Base-by-base conservation (phyloP, 2,888 invertebrate genomes). In the Protonemura montana region DNA sequence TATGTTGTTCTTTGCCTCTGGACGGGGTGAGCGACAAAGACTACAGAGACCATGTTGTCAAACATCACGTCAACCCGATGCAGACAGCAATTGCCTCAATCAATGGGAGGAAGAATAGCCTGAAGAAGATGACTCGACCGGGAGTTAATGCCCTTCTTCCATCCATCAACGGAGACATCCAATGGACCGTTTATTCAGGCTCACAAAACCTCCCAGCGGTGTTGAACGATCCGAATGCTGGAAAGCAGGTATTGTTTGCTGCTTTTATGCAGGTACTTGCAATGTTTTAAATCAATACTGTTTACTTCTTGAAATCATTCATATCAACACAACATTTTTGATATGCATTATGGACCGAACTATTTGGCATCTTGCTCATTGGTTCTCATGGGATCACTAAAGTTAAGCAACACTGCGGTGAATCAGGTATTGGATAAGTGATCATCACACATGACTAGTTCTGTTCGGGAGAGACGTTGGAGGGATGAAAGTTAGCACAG, bases 181-280 rank as follows among this genome's bases (percentile, higher is more conserved):
- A 89, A n/a, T 98, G 97, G 97, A 95, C 95, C n/a, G 93, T 97
- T 87, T 98, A 96, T 91, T 96, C 97, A 85, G 97, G 98, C 85
- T 95, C 97, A 85, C 98, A 98, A 92, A 99, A 98, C 92, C 93
- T 99, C 88, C 97, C 99, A 76, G 98, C 98, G 87, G 98, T 98
- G 88, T 93, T 99, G 88, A 99, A 98, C 92, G 98, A 99, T 92
- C 99, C 99, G 0, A 95, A 96, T 88, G 95, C 96, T 90, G 96
- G 98, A 88, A 99, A 98, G 91, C 96, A 97, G 91, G 94, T 94
- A 88, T 59, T 59, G 59, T 59, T 10, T 10, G 3, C 2, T 7
- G 13, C 2, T 59, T 59, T 35, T 10, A 35, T 10, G 10, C 10
- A 10, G 35, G 35, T 35, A 35, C 35, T 10, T 6, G n/a, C n/a